Conservation (phyloP, 2,797 vertebrate genomes). For the Arctocebus calabarensis region DNA sequence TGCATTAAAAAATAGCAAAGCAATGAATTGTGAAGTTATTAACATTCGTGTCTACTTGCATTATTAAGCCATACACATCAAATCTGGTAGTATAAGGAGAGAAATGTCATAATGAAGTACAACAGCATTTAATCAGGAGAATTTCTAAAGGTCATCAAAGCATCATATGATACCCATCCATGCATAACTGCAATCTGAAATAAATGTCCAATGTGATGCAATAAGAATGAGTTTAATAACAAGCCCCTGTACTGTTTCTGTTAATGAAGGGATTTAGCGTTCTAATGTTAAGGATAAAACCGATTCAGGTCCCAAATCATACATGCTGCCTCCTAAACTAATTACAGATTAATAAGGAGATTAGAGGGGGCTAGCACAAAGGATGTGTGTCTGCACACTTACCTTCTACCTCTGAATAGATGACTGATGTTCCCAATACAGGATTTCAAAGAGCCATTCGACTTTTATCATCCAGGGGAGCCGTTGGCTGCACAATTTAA, state of each 20-base stretch:
- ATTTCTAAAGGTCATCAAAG: constrained; percentile 89
- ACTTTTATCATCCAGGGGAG: constrained; percentile 78
- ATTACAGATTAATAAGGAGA: constrained; percentile 81
- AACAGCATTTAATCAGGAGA: constrained; percentile 88
- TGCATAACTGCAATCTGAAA: constrained; percentile 84
- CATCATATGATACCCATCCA: constrained; percentile 86
- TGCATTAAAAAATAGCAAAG: constrained; percentile 88
- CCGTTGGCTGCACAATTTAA: constrained; percentile 73
- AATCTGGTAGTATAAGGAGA: constrained; percentile 87
- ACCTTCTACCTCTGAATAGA: constrained; percentile 54
- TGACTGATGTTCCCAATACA: constrained; percentile 53
- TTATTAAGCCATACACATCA: constrained; percentile 91
- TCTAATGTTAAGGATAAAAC: constrained; percentile 68
- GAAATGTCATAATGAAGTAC: constrained; percentile 88
- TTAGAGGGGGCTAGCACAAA: constrained; percentile 64
- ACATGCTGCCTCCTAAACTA: constrained; percentile 78
- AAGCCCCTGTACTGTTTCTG: constrained; percentile 68
- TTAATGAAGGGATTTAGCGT: constrained; percentile 73
- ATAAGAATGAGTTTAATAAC: constrained; percentile 78
- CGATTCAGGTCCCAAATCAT: constrained; percentile 12
- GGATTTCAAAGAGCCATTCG: constrained; percentile 64
- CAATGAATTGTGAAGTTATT: constrained; percentile 90
- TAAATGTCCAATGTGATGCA: constrained; percentile 81
- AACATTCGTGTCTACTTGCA: constrained; percentile 89
- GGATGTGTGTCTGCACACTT: constrained; percentile 69